phyloP scores from a whole-genome alignment of 1,140 invertebrate species.

The Neoseiulus cucumeris region DNA sequence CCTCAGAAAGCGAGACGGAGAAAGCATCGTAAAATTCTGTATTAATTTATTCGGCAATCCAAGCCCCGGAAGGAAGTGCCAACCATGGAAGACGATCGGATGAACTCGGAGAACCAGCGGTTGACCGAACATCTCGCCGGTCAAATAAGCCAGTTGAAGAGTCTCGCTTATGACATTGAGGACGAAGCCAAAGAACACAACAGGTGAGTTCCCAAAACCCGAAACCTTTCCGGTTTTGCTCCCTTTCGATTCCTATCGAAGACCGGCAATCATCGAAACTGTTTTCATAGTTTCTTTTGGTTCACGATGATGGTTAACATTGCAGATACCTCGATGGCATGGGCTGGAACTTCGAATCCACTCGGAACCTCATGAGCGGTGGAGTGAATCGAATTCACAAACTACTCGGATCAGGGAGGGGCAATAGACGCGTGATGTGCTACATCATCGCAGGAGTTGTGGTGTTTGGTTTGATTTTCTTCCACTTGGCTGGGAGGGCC shows the following conservation, averaged over 20 bases:
- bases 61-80: conserved; percentile 9
- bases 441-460: conserved; percentile 26
- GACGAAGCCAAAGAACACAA: conserved; percentile 21
- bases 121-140: background rate
- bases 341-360: conserved; percentile 26
- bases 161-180: conserved; percentile 21
- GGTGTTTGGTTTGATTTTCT: conserved; percentile 25
- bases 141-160: background rate
- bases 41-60: too few species aligned
- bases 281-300: background rate
- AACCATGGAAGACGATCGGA: conserved; percentile 13
- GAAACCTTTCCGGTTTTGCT: too few species aligned
- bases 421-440: conserved; percentile 28
- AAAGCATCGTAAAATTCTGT: too few species aligned
- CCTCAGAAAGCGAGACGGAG: too few species aligned
- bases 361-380: conserved; percentile 25
- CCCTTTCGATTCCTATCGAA: too few species aligned
- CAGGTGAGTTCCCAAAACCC: conserved; percentile 11
- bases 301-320: background rate
- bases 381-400: conserved; percentile 26
- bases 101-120: background rate
- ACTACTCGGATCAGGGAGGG: conserved; percentile 25
- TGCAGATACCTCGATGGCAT: conserved; percentile 16
- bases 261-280: too few species aligned
- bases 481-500: conserved; percentile 21